Evolutionary conservation across 2,797 vertebrate species (phyloP), one percentile per base, ranked within the genome.

Genomic region (Pseudopleuronectes americanus): DNA sequence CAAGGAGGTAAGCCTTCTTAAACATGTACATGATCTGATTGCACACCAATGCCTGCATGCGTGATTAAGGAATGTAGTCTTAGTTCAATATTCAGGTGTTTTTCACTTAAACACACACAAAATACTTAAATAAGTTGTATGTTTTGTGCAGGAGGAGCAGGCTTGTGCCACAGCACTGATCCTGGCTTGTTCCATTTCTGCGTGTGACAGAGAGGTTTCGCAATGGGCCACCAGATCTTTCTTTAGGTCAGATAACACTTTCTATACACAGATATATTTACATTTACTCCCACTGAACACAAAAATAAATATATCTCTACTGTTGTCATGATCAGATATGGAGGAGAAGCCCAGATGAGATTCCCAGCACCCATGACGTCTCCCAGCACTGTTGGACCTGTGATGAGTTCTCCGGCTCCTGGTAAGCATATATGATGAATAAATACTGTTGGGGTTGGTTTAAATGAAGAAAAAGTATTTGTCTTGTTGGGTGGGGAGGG

Each of bases 261-360:
- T 52, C 51, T 4, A n/a, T 19, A 58, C 17, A 13, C 26, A 4
- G 9, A 13, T 4, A 36, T 21, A 64, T 63, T 54, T 43, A 10
- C 24, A 14, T 5, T 22, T 2, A 21, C 17, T 62, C 24, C 13
- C 45, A 22, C 22, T 57, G 22, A 28, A 6, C 26, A 26, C 5
- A 26, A 5, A 4, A 26, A 26, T 4, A 26, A 26, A 26, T 26
- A 26, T 26, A 26, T 3, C 26, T 60, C 10, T n/a, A 68, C 8
- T 45, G 3, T 51, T 62, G 22, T 51, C 2, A 0, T 57, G 12
- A 64, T 57, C 68, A 99, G 98, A 86, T 99, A 98, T 17, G 98
- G 98, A 48, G 97, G 97, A 81, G 98, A 99, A 89, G 96, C 98
- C 57, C 97, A 99, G 89, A 97, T 99, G 96, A 95, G 96, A 74